phyloP scores from a whole-genome alignment of 2,888 invertebrate species.

The Mystacides longicornis region DNA sequence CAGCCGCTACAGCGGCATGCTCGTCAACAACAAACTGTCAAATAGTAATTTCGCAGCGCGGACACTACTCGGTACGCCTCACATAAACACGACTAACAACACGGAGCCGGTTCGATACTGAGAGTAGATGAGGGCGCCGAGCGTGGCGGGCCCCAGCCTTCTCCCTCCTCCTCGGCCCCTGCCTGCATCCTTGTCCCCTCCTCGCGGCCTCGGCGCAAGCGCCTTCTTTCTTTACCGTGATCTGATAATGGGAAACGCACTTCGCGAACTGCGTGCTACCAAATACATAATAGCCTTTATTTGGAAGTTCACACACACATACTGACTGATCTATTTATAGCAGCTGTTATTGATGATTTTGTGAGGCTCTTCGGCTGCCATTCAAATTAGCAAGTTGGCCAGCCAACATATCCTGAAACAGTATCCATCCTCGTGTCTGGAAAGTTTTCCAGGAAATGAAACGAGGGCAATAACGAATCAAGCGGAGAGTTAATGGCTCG shows the following conservation, averaged over 20 bases:
- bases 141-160: neutral
- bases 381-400: no score
- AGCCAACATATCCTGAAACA: no score
- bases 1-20: constrained; percentile 18
- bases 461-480: no score
- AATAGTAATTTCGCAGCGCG: constrained; percentile 1
- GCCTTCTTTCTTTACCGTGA: constrained; percentile 21
- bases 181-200: constrained; percentile 25
- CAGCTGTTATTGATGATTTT: no score
- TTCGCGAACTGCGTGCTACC: no score
- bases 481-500: no score
- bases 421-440: no score
- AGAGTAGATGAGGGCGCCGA: constrained; percentile 18
- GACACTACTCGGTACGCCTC: neutral
- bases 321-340: no score
- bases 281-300: no score
- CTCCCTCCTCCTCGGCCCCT: constrained; percentile 18
- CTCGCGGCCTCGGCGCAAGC: constrained; percentile 27
- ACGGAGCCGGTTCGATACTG: constrained; percentile 26
- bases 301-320: no score
- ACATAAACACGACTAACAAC: constrained; percentile 10
- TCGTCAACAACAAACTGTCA: constrained; percentile 9
- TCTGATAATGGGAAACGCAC: constrained; percentile 14
- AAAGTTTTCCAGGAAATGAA: no score
- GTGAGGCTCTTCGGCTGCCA: no score